These are phyloP conservation scores for Teinopalpus imperialis DNA, from an alignment of 2,888 invertebrate species.

Conservation along the genomic window DNA sequence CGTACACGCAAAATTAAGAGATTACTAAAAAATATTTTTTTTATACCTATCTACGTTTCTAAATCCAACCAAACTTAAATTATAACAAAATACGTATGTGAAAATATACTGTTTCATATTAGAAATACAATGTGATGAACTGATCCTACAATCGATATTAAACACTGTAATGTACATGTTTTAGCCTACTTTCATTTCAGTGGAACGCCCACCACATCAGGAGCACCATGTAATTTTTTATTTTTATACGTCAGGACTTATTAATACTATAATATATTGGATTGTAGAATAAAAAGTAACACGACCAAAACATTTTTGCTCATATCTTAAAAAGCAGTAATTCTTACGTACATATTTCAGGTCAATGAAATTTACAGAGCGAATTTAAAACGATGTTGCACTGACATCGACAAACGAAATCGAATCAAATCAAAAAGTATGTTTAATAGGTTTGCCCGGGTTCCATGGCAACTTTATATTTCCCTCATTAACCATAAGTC, in stretches of 20 bases:
- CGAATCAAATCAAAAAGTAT: too few species aligned
- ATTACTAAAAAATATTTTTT: slow-evolving; percentile 24
- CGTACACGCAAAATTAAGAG: slow-evolving; percentile 10
- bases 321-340: too few species aligned
- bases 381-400: too few species aligned
- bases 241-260: neutral
- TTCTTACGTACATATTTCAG: too few species aligned
- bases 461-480: too few species aligned
- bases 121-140: slow-evolving; percentile 13
- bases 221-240: slow-evolving; percentile 12
- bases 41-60: slow-evolving; percentile 8
- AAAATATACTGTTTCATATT: slow-evolving; percentile 1
- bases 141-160: slow-evolving; percentile 2
- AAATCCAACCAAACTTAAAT: neutral
- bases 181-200: neutral
- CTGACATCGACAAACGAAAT: too few species aligned
- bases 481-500: too few species aligned
- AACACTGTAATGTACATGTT: slow-evolving; percentile 14
- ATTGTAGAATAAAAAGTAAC: too few species aligned
- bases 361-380: too few species aligned
- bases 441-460: too few species aligned
- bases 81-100: slow-evolving; percentile 12
- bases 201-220: neutral
- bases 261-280: too few species aligned
- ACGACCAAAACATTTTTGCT: too few species aligned